Conservation (phyloP, 2,888 invertebrate genomes). For the Trissolcus japonicus region DNA sequence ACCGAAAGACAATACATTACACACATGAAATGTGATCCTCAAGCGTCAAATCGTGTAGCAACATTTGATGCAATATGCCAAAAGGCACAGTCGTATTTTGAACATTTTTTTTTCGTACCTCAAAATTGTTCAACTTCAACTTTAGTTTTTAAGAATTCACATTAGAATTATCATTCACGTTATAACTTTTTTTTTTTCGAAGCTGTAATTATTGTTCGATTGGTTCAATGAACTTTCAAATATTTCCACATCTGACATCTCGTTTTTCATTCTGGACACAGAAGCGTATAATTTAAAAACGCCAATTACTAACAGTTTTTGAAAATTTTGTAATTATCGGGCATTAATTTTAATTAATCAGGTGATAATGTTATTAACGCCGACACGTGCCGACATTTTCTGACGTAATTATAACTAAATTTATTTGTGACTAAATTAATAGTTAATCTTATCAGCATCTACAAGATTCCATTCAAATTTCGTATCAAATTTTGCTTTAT, state of each 20-base stretch:
- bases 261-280: no score
- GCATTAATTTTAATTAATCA: not conserved
- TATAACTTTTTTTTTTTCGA: no score
- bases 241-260: no score
- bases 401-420: slow-evolving; percentile 1
- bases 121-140: not conserved
- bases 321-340: not conserved
- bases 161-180: no score
- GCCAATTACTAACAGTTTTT: no score
- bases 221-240: no score
- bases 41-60: slow-evolving; percentile 14
- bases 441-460: slow-evolving; percentile 6
- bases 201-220: no score
- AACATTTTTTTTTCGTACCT: not conserved
- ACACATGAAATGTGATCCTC: slow-evolving; percentile 22
- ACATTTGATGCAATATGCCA: slow-evolving; percentile 1
- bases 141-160: no score
- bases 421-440: slow-evolving; percentile 3
- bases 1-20: slow-evolving; percentile 40
- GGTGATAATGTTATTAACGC: not conserved
- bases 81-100: not conserved
- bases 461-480: slow-evolving; percentile 1
- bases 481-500: not conserved
- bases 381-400: not conserved
- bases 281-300: no score